Base-by-base conservation (phyloP, 2,797 vertebrate genomes). In the Tapera naevia region DNA sequence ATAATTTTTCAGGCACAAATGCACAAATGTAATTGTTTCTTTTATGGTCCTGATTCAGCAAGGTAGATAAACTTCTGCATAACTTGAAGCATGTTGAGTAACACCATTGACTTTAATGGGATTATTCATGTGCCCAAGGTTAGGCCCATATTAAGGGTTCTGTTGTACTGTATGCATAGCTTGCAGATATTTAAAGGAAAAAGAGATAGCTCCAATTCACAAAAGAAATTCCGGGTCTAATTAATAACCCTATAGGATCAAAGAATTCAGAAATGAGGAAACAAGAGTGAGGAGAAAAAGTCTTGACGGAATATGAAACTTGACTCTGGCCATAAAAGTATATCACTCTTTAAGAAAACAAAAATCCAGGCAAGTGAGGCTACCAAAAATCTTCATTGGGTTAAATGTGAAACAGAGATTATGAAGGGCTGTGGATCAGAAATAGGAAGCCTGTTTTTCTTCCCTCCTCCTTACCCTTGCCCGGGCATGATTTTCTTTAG, bases 41-140 rank as follows among this genome's bases (percentile, higher is more conserved):
- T 94, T 94, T 72, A 93, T 58, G 37, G 60, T 24, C 14, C 82
- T 91, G 80, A 88, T 94, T 91, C 82, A 96, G 71, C 70, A 92
- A 89, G 33, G 62, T 48, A 89, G 82, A 88, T 84, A 91, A 81
- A 89, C 58, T 80, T 81, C 85, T 75, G 58, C 54, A 46, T 81
- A 62, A 91, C 66, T 57, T 51, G 76, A 88, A 84, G 76, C 32
- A 54, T 32, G 32, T 50, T 92, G 58, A 93, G 82, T 41, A 94
- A 93, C 62, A 56, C n/a, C 23, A 60, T 17, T 73, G 84, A 74
- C 15, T 91, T 91, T 85, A 88, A 83, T 70, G 66, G 33, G 23
- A 83, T 58, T 91, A 66, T 17, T 86, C 57, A 79, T 16, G 46
- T 79, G 33, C 56, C 69, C 53, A 14, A 8, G 91, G 39, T 62